Conservation (phyloP, 1,140 invertebrate species). For the Drosophila burlai region DNA sequence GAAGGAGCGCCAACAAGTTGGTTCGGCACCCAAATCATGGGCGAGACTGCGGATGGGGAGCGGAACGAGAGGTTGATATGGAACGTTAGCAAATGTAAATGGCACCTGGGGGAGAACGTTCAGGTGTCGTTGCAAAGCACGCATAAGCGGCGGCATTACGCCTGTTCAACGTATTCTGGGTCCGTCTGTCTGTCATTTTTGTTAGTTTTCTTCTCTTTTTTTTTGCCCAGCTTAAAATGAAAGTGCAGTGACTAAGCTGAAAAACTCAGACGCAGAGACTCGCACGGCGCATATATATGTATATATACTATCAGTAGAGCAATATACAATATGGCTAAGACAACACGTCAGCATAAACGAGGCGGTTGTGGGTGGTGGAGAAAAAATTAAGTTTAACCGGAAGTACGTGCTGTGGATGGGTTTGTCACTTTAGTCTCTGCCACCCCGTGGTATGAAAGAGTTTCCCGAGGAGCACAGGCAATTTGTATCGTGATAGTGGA, state of each 20-base stretch:
- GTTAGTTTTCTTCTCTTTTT: conserved; percentile 10
- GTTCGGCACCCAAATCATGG: conserved; percentile 96
- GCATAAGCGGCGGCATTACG: conserved; percentile 77
- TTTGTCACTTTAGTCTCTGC: conserved; percentile 21
- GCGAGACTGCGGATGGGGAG: conserved; percentile 89
- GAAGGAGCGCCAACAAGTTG: conserved; percentile 95
- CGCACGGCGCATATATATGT: conserved; percentile 4
- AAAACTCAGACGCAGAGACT: conserved; percentile 54
- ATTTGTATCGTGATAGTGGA: not conserved
- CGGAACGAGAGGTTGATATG: conserved; percentile 35
- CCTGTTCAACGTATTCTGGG: conserved; percentile 59
- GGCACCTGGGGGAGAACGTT: conserved; percentile 44
- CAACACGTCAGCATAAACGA: conserved; percentile 58
- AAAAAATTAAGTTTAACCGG: conserved; percentile 55
- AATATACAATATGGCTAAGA: conserved; percentile 60
- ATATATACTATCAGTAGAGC: conserved; percentile 21
- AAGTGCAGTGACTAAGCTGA: conserved; percentile 80
- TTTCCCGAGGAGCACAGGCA: not conserved
- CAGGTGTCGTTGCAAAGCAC: conserved; percentile 72
- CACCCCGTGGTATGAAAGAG: not conserved
- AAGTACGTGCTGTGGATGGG: conserved; percentile 65
- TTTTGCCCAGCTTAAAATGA: conserved; percentile 66
- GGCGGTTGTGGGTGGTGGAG: not conserved
- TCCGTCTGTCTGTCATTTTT: conserved; percentile 14
- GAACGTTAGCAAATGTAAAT: conserved; percentile 67